Evolutionary conservation across 2,888 invertebrate species (phyloP).

Genomic region (Synanthedon tipuliformis): DNA sequence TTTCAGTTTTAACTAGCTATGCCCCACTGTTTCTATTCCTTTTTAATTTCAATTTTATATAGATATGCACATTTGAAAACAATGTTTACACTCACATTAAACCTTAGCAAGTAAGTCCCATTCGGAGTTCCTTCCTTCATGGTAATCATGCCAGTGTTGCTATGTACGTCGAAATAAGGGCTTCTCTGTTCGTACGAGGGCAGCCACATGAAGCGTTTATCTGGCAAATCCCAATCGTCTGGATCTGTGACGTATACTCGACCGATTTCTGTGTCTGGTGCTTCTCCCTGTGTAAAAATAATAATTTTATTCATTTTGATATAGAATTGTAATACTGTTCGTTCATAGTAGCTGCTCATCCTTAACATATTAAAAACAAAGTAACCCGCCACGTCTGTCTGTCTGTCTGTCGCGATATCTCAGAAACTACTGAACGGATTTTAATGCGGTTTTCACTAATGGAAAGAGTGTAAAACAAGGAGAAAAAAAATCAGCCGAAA

Average conservation of each 20-base stretch:
- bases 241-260: constrained; percentile 92
- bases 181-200: constrained; percentile 60
- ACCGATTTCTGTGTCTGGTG: constrained; percentile 87
- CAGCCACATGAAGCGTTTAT: constrained; percentile 87
- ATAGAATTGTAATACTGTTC: background rate
- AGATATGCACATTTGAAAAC: too few relatives aligned
- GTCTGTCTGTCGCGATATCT: too few relatives aligned
- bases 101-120: constrained; percentile 80
- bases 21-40: too few relatives aligned
- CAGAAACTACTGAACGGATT: too few relatives aligned
- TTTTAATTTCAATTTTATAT: too few relatives aligned
- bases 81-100: constrained; percentile 60
- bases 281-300: constrained; percentile 70
- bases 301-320: background rate
- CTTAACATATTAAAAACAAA: too few relatives aligned
- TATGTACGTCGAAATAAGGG: constrained; percentile 79
- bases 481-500: too few relatives aligned
- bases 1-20: too few relatives aligned
- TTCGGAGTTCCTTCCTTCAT: constrained; percentile 82
- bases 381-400: too few relatives aligned
- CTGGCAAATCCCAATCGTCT: constrained; percentile 96
- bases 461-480: too few relatives aligned
- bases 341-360: too few relatives aligned
- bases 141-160: constrained; percentile 86
- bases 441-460: too few relatives aligned